These are phyloP conservation scores for Daktulosphaira vitifoliae DNA, from an alignment of 1,140 invertebrate genomes.

Conservation along the genomic window DNA sequence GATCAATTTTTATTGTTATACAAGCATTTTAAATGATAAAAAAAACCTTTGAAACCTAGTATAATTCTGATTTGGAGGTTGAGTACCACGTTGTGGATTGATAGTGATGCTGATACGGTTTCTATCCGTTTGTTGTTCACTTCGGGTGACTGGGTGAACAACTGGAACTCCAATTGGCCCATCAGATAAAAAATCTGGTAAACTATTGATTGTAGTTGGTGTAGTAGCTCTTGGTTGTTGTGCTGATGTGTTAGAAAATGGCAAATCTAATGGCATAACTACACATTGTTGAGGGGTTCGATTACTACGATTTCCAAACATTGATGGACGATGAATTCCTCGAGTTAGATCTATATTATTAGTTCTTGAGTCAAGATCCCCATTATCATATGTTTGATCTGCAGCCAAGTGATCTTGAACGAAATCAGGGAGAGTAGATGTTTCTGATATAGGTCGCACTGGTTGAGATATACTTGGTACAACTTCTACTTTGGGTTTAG, in stretches of 20 bases:
- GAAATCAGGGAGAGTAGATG: slow-evolving; percentile 51
- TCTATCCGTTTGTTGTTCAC: slow-evolving; percentile 10
- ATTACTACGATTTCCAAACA: slow-evolving; percentile 16
- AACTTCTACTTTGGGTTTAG: slow-evolving; percentile 27
- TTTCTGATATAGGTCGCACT: slow-evolving; percentile 24
- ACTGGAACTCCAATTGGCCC: slow-evolving; percentile 49
- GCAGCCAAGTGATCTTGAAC: slow-evolving; percentile 53
- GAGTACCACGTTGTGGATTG: neutral
- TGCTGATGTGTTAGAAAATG: slow-evolving; percentile 36
- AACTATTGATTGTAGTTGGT: slow-evolving; percentile 48
- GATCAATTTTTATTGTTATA: too few species aligned
- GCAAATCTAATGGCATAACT: slow-evolving; percentile 40
- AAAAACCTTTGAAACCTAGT: slow-evolving; percentile 18
- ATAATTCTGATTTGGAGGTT: slow-evolving; percentile 1
- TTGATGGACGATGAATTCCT: slow-evolving; percentile 12
- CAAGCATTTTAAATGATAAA: too few species aligned
- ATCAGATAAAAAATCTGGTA: slow-evolving; percentile 65
- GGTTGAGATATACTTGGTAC: slow-evolving; percentile 31
- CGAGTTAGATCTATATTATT: slow-evolving; percentile 22
- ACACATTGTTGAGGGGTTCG: slow-evolving; percentile 34
- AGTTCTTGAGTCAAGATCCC: slow-evolving; percentile 19
- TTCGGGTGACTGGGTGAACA: slow-evolving; percentile 12
- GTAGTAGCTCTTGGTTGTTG: slow-evolving; percentile 37
- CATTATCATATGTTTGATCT: slow-evolving; percentile 41
- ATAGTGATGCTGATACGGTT: slow-evolving; percentile 25